These are phyloP conservation scores for Sciaenops ocellatus DNA, from an alignment of 2,797 vertebrate genomes.

Conservation along the genomic window DNA sequence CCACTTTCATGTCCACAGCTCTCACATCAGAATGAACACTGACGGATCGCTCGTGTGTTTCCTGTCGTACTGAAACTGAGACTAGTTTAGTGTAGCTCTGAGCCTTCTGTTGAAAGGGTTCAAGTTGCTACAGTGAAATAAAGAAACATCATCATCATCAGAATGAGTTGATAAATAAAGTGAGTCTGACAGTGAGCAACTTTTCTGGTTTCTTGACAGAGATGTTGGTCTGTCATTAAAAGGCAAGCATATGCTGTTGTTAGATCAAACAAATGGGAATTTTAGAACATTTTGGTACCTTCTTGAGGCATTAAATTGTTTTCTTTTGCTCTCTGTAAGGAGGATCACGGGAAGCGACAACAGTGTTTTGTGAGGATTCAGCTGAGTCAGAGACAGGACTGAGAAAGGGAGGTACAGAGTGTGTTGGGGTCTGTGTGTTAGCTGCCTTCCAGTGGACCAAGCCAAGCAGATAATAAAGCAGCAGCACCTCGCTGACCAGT, in stretches of 20 bases:
- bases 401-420: not conserved
- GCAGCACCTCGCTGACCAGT: slow-evolving; percentile 52
- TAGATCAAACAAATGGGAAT: not conserved
- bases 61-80: not conserved
- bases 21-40: slow-evolving; percentile 41
- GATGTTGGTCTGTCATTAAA: not conserved
- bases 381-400: slow-evolving; percentile 38
- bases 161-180: not conserved
- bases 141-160: not conserved
- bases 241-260: not conserved
- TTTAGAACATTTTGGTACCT: not conserved
- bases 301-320: not conserved
- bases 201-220: not conserved
- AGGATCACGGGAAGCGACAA: slow-evolving; percentile 5
- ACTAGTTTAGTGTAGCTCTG: not conserved
- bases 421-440: slow-evolving; percentile 14
- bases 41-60: slow-evolving; percentile 13
- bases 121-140: not conserved
- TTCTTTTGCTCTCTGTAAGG: slow-evolving; percentile 1
- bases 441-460: slow-evolving; percentile 55
- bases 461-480: slow-evolving; percentile 68
- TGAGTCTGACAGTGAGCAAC: too few relatives aligned
- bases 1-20: slow-evolving; percentile 22
- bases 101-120: slow-evolving; percentile 3
- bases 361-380: slow-evolving; percentile 19